Evolutionary conservation across 2,888 invertebrate genomes (phyloP), one percentile per base, ranked within the genome.

Genomic region (Platypus cylindrus): DNA sequence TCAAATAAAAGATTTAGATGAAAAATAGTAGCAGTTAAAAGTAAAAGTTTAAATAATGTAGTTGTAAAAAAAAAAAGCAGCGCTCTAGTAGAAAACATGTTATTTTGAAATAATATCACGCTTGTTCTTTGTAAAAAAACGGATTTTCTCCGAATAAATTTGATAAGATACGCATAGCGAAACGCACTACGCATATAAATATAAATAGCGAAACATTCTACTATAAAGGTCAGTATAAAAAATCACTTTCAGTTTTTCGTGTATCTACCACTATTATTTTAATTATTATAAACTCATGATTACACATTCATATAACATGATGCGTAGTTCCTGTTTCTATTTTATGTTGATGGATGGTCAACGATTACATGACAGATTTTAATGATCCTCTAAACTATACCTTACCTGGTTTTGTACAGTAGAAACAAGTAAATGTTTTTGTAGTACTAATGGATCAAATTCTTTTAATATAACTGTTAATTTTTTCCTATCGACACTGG

Each of bases 391-490:
- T 7, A 5, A 29, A 15, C 8, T 25, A 9, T 31, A 9, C 12
- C 63, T 55, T 53, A 84, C 85, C 78, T 87, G 82, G 68, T 85
- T 85, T 60, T 83, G 78, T 56, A 83, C 81, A 57, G 82, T 80
- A 51, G 79, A 72, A 18, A 76, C 78, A 47, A 87, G 73, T 45
- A 87, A 68, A 65, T 86, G 86, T 50, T 84, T 75, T 63, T 84
- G 84, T 55, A 87, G 70, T 65, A 85, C 82, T 48, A 85, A 65
- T 38, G 82, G 78, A 65, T 82, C 81, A 50, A 75, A 74, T 68
- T 87, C 86, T 52, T 73, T 70, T 53, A 87, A 71, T 65, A 87
- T 86, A 64, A 85, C 85, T 53, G 79, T 71, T 59, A 86, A 75
- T 64, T 84, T 84, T 52, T 68, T 73, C 38, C 76, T 70, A 64